A percentile compares a stretch with the other conserved stretches of the same genome.
phyloP scores from a whole-genome alignment of 2,113 vertebrate species.

The Corynorhinus townsendii region DNA sequence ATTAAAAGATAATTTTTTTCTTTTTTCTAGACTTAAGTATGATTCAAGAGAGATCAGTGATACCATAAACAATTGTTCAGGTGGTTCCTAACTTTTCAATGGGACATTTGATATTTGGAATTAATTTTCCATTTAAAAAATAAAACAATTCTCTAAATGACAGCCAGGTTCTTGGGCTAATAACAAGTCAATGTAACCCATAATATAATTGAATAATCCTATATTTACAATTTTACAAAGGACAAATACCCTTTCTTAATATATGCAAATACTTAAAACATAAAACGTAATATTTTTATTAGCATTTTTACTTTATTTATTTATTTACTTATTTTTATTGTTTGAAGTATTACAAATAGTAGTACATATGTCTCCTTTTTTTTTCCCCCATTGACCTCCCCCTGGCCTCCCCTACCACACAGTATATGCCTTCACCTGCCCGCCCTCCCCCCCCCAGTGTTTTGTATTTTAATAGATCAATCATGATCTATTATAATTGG shows the following conservation, averaged over 20 bases:
- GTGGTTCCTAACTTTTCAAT: slow-evolving; percentile 29
- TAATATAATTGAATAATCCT: slow-evolving; percentile 8
- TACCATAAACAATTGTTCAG: background rate
- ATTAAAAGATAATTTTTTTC: background rate
- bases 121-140: slow-evolving; percentile 23
- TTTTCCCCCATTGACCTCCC: too few relatives aligned
- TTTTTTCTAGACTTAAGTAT: background rate
- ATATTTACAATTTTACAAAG: slow-evolving; percentile 7
- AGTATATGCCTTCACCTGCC: too few relatives aligned
- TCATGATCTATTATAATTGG: background rate
- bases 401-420: too few relatives aligned
- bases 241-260: background rate
- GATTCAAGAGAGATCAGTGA: background rate
- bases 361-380: too few relatives aligned
- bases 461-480: background rate
- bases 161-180: background rate
- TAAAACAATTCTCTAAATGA: background rate
- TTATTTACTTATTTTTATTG: too few relatives aligned
- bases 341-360: too few relatives aligned
- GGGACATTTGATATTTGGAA: background rate
- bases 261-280: slow-evolving; percentile 12
- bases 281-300: background rate
- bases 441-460: too few relatives aligned
- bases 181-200: slow-evolving; percentile 22
- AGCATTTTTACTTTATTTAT: too few relatives aligned